Conservation (phyloP, 2,888 invertebrate genomes). For the Cerastoderma edule region DNA sequence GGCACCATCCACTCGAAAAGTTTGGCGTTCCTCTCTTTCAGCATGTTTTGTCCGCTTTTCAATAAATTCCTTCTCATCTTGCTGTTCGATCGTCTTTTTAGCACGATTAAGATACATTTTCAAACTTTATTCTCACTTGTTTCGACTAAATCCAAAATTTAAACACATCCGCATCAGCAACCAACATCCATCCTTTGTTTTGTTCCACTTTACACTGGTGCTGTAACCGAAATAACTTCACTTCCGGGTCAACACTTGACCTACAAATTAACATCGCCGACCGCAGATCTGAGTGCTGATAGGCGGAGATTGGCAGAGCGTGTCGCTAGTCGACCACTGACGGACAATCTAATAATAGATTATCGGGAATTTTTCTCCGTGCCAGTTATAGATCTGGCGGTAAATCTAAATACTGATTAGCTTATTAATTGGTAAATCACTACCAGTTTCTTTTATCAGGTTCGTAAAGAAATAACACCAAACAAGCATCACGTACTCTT, state of each 20-base stretch:
- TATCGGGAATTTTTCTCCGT: too few relatives aligned
- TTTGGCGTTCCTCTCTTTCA: slow-evolving; percentile 57
- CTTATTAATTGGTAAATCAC: too few relatives aligned
- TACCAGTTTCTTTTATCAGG: too few relatives aligned
- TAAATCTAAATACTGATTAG: too few relatives aligned
- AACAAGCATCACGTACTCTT: too few relatives aligned
- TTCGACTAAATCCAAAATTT: slow-evolving; percentile 20
- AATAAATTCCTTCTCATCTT: slow-evolving; percentile 67
- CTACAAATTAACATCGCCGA: slow-evolving; percentile 35
- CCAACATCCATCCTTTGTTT: slow-evolving; percentile 51
- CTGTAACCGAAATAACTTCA: slow-evolving; percentile 44
- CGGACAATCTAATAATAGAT: slow-evolving; percentile 23
- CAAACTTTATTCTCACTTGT: slow-evolving; percentile 13
- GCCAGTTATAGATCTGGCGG: too few relatives aligned
- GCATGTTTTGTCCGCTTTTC: slow-evolving; percentile 65
- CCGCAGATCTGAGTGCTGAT: slow-evolving; percentile 18
- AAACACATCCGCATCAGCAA: slow-evolving; percentile 11
- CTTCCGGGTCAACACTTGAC: slow-evolving; percentile 63
- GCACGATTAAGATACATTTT: slow-evolving; percentile 72
- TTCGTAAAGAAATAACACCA: too few relatives aligned
- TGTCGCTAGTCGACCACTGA: slow-evolving; percentile 1
- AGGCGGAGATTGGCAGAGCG: slow-evolving; percentile 13
- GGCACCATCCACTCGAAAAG: slow-evolving; percentile 37
- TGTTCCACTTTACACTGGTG: slow-evolving; percentile 39
- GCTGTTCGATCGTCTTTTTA: slow-evolving; percentile 69